Percentiles rank a stretch among this genome's conserved stretches.
Evolutionary conservation across 2,888 invertebrate species (phyloP).

Genomic region (Eumerus sabulonum): DNA sequence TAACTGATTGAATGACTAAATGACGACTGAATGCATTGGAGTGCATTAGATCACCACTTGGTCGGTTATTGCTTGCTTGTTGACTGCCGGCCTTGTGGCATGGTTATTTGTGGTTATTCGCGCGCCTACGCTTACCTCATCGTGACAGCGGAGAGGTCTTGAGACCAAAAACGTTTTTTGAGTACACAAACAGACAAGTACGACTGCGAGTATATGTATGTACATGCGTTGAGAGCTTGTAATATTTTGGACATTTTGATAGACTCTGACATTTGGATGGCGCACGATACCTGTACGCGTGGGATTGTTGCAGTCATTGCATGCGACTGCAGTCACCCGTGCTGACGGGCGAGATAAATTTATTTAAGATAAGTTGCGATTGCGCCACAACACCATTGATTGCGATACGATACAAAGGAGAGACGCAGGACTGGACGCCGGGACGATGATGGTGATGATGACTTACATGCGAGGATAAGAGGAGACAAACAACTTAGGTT

Average conservation of each 20-base stretch:
- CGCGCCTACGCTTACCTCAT: slow-evolving; percentile 48
- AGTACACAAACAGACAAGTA: no score
- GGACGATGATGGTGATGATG: slow-evolving; percentile 2
- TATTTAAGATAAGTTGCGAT: slow-evolving; percentile 67
- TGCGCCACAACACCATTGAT: slow-evolving; percentile 40
- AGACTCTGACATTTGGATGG: slow-evolving; percentile 55
- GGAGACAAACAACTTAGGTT: slow-evolving; percentile 21
- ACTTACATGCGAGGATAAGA: slow-evolving; percentile 9
- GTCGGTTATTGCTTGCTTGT: no score
- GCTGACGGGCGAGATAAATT: slow-evolving; percentile 63
- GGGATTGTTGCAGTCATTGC: slow-evolving; percentile 32
- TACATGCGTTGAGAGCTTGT: slow-evolving; percentile 23
- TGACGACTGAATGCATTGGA: slow-evolving; percentile 20
- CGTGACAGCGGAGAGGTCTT: slow-evolving; percentile 45
- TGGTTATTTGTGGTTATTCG: slow-evolving; percentile 54
- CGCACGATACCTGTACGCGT: slow-evolving; percentile 49
- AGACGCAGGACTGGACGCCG: no score
- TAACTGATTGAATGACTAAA: neutral
- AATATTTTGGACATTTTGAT: slow-evolving; percentile 60
- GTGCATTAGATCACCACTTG: slow-evolving; percentile 50
- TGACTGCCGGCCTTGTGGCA: slow-evolving; percentile 52
- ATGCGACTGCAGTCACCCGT: no score
- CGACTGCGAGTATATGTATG: neutral
- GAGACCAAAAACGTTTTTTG: slow-evolving; percentile 12
- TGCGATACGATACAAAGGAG: neutral